Percentiles rank a stretch among this genome's conserved stretches.
phyloP scores from a whole-genome alignment of 1,140 invertebrate genomes.

The Temnothorax nylanderi region DNA sequence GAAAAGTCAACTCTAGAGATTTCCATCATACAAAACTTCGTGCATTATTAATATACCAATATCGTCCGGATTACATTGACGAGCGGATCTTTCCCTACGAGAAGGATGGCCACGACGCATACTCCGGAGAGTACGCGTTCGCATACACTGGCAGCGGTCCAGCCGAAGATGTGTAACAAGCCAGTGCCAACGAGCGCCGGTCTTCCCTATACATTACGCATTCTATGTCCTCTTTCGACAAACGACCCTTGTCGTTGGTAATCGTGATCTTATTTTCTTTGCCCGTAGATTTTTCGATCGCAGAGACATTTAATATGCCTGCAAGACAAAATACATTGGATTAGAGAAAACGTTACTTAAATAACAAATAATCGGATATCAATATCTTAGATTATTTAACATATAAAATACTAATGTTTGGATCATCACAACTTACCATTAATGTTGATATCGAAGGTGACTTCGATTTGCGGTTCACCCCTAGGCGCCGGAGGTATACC shows the following conservation, averaged over 20 bases:
- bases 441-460: conserved; percentile 88
- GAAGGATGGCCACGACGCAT: conserved; percentile 55
- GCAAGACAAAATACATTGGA: conserved; percentile 81
- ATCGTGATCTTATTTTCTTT: conserved; percentile 93
- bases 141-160: too few species aligned
- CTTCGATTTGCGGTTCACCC: conserved; percentile 92
- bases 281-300: conserved; percentile 86
- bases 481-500: conserved; percentile 93
- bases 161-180: too few species aligned
- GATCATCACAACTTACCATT: conserved; percentile 84
- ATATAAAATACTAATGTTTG: neutral
- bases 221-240: conserved; percentile 93
- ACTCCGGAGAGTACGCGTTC: conserved; percentile 87
- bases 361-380: neutral
- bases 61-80: too few species aligned
- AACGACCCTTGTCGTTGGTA: conserved; percentile 93
- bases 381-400: neutral
- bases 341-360: neutral
- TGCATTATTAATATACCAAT: conserved; percentile 38
- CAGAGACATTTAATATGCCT: conserved; percentile 88
- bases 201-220: conserved; percentile 90
- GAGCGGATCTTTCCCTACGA: neutral
- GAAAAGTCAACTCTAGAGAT: neutral
- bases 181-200: conserved; percentile 70
- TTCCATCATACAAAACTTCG: neutral